Percentiles rank a stretch among this genome's conserved stretches.
Evolutionary conservation across 1,140 invertebrate genomes (phyloP).

Genomic region (Probaryconus sp.): DNA sequence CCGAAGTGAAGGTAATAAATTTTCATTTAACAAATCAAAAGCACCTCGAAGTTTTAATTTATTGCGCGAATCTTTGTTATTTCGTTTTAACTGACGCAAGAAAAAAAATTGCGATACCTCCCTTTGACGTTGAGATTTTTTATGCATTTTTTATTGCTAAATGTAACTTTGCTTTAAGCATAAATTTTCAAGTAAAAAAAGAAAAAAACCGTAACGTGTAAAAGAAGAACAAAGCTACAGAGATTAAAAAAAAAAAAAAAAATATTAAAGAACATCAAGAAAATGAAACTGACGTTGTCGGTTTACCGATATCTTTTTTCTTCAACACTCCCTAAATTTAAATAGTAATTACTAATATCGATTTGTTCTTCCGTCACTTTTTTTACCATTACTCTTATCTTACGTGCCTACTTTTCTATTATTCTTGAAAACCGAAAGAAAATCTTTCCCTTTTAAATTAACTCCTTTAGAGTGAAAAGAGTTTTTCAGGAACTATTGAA

Average conservation of each 20-base stretch:
- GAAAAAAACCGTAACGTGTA: too few species aligned
- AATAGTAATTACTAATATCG: not conserved
- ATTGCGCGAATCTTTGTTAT: slow-evolving; percentile 10
- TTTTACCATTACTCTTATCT: too few species aligned
- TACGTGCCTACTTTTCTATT: not conserved
- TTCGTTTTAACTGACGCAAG: not conserved
- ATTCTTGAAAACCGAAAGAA: not conserved
- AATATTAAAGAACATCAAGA: not conserved
- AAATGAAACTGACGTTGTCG: slow-evolving; percentile 1
- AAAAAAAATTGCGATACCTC: not conserved
- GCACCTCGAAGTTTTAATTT: slow-evolving; percentile 13
- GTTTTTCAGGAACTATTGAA: too few species aligned
- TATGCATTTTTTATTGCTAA: not conserved
- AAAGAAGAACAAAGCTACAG: too few species aligned
- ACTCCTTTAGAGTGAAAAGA: too few species aligned
- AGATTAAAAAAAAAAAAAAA: not conserved
- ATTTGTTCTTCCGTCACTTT: too few species aligned
- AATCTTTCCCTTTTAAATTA: too few species aligned
- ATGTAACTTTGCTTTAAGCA: too few species aligned
- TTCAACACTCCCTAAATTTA: not conserved
- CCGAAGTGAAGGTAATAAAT: slow-evolving; percentile 13
- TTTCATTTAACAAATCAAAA: slow-evolving; percentile 8
- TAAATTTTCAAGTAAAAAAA: too few species aligned
- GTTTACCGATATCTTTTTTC: not conserved
- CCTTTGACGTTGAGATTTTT: not conserved